phyloP scores from a whole-genome alignment of 2,888 invertebrate species.

The Trachelus tabidus region DNA sequence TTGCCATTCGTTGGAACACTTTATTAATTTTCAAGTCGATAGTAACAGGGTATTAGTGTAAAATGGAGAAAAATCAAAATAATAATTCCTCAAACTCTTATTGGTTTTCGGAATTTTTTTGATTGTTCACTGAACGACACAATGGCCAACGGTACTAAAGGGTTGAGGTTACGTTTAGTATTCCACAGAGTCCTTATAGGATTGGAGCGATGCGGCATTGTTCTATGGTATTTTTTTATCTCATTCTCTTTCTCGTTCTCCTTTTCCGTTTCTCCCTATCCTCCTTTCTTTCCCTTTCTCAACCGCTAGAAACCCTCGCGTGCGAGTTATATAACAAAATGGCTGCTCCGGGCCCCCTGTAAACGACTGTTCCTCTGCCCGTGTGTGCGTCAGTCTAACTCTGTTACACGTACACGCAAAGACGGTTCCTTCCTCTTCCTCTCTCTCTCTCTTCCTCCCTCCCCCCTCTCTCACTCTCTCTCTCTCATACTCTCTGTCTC shows the following conservation, averaged over 20 bases:
- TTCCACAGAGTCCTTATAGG: slow-evolving; percentile 47
- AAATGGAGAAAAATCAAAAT: neutral
- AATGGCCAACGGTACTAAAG: slow-evolving; percentile 25
- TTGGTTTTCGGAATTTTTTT: neutral
- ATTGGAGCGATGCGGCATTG: slow-evolving; percentile 43
- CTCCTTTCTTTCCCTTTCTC: neutral
- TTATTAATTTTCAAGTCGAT: neutral
- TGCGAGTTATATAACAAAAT: slow-evolving; percentile 53
- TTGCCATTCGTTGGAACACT: neutral
- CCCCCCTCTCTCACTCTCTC: too few relatives aligned
- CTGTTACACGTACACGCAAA: neutral
- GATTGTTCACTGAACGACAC: neutral
- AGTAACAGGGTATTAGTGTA: neutral
- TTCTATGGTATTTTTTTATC: slow-evolving; percentile 32
- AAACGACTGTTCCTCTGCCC: slow-evolving; percentile 1
- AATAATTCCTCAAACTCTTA: neutral
- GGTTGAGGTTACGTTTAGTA: slow-evolving; percentile 32
- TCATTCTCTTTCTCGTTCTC: slow-evolving; percentile 4
- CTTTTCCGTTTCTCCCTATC: slow-evolving; percentile 7
- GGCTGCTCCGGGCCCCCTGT: slow-evolving; percentile 21
- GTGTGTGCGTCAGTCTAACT: slow-evolving; percentile 5
- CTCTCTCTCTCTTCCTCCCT: neutral
- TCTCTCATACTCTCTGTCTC: neutral
- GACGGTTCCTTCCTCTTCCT: neutral
- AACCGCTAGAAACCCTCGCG: slow-evolving; percentile 19